Conservation (phyloP, 2,888 invertebrate genomes). For the Noctua janthe region DNA sequence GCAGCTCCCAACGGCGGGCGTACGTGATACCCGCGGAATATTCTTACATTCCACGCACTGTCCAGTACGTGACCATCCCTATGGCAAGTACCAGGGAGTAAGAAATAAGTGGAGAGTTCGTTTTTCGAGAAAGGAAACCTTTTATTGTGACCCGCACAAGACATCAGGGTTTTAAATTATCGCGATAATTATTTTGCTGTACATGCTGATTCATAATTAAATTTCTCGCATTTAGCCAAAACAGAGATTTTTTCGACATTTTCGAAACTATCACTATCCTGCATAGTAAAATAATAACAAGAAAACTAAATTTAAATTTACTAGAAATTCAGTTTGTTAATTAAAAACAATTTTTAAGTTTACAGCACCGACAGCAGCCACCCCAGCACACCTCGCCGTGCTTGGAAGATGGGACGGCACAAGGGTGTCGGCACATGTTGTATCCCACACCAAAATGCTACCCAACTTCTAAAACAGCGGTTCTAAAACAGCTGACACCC, state of each 20-base stretch:
- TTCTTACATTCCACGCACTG: conserved; percentile 51
- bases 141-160: background rate
- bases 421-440: too few relatives aligned
- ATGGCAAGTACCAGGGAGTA: conserved; percentile 20
- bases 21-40: conserved; percentile 61
- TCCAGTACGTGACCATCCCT: conserved; percentile 58
- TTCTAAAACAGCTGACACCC: too few relatives aligned
- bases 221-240: background rate
- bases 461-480: too few relatives aligned
- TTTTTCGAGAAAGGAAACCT: background rate
- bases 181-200: background rate
- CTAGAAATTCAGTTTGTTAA: background rate
- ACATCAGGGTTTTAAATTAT: background rate
- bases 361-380: too few relatives aligned
- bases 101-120: conserved; percentile 12
- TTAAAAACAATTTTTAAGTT: background rate
- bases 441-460: too few relatives aligned
- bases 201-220: background rate
- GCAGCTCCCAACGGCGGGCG: conserved; percentile 49
- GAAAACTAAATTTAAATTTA: background rate
- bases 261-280: background rate
- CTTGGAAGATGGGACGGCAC: too few relatives aligned
- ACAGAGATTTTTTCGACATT: background rate
- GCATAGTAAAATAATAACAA: background rate
- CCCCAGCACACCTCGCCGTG: too few relatives aligned